Evolutionary conservation across 2,113 vertebrate genomes (phyloP).

Genomic region (Cololabis saira): DNA sequence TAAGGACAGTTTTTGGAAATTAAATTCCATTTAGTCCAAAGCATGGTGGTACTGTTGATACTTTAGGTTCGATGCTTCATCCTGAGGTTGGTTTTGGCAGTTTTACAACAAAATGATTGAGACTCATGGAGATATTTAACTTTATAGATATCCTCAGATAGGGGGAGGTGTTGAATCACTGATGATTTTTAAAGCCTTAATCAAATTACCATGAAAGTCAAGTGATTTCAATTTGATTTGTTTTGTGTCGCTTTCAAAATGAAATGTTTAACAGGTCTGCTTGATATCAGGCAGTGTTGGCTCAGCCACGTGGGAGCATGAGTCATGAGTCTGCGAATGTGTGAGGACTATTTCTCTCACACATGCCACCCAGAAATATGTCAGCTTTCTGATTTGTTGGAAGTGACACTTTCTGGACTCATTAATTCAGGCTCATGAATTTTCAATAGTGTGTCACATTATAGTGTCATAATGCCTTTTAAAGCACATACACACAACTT

Average conservation of each 20-base stretch:
- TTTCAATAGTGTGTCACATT: constrained; percentile 18
- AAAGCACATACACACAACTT: constrained; percentile 8
- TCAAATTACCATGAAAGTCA: no score
- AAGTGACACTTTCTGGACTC: constrained; percentile 14
- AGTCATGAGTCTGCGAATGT: constrained; percentile 18
- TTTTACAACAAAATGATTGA: no score
- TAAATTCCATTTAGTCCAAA: not conserved
- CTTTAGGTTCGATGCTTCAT: no score
- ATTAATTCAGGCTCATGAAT: constrained; percentile 37
- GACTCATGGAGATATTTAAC: no score
- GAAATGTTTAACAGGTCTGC: not conserved
- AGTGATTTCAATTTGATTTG: no score
- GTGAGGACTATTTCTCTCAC: constrained; percentile 1
- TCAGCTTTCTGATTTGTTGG: constrained; percentile 22
- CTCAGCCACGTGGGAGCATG: constrained; percentile 1
- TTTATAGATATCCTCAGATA: no score
- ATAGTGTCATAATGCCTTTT: not conserved
- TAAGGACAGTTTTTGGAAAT: constrained; percentile 1
- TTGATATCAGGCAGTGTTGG: not conserved
- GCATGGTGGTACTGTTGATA: no score
- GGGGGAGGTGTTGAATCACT: no score
- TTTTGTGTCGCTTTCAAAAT: no score
- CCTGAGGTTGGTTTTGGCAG: no score
- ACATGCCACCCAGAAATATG: constrained; percentile 14
- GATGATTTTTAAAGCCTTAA: no score